Conservation (phyloP, 2,113 vertebrate genomes). For the Turnix velox region DNA sequence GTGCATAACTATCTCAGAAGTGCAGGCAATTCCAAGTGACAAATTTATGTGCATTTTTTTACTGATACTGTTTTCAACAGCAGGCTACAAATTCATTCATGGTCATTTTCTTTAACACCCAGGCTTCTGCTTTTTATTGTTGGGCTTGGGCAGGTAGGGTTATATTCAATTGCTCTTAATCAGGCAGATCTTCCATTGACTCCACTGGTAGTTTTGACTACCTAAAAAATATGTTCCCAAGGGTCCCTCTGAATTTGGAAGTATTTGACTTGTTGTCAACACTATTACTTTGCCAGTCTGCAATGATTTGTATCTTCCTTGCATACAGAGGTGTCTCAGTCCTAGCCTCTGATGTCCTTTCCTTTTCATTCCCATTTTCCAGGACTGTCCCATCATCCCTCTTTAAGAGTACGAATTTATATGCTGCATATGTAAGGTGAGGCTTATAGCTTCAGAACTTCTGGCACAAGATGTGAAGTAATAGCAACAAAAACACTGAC, state of each 20-base stretch:
- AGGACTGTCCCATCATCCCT: not conserved
- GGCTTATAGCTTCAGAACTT: conserved; percentile 48
- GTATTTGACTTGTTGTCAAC: not conserved
- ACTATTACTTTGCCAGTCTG: not conserved
- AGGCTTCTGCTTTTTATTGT: not conserved
- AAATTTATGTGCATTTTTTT: not conserved
- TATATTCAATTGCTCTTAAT: not conserved
- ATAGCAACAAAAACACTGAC: conserved; percentile 58
- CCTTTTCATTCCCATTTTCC: not conserved
- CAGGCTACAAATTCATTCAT: not conserved
- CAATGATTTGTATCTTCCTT: not conserved
- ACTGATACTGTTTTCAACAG: not conserved
- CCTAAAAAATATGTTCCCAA: not conserved
- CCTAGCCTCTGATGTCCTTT: not conserved
- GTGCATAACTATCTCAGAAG: not conserved
- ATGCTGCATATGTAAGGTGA: conserved; percentile 22
- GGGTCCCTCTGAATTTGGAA: not conserved
- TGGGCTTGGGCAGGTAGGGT: not conserved
- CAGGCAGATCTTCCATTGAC: not conserved
- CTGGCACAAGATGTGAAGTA: conserved; percentile 54
- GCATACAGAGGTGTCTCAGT: not conserved
- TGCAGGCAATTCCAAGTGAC: not conserved
- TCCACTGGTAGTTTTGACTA: not conserved
- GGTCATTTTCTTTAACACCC: not conserved
- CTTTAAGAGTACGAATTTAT: not conserved